phyloP scores from a whole-genome alignment of 2,797 vertebrate species.

The Sebastiscus albofasciatus region DNA sequence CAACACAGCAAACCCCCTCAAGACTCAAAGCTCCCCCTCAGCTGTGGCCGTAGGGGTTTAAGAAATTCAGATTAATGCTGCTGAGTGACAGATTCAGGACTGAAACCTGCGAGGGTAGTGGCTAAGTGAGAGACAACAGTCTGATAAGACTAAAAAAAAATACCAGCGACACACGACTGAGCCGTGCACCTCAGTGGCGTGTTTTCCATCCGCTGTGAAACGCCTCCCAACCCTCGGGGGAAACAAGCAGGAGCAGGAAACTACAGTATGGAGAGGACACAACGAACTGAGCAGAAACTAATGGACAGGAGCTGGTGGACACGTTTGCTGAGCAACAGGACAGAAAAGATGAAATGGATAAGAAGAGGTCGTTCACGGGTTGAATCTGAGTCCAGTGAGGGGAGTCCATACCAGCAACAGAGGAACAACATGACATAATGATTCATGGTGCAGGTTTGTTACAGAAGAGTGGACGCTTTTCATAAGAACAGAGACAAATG shows the following conservation, averaged over 20 bases:
- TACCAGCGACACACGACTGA: constrained; percentile 24
- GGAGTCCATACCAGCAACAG: constrained; percentile 12
- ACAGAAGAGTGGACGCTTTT: constrained; percentile 23
- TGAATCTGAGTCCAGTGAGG: constrained; percentile 11
- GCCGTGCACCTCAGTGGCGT: constrained; percentile 6
- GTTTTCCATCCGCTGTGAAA: constrained; percentile 35
- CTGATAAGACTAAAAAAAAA: constrained; percentile 51
- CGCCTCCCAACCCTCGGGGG: constrained; percentile 42
- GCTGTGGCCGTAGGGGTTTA: constrained; percentile 31
- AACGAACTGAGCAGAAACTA: constrained; percentile 8
- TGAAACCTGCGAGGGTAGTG: neutral
- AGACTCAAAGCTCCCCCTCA: constrained; percentile 14
- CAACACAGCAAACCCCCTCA: neutral
- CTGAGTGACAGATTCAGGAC: constrained; percentile 32
- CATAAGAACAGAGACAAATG: constrained; percentile 27
- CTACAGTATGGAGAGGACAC: neutral
- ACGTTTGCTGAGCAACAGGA: constrained; percentile 10
- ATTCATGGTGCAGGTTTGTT: constrained; percentile 44
- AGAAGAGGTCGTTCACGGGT: neutral
- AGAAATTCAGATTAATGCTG: constrained; percentile 32
- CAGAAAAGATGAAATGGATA: constrained; percentile 14
- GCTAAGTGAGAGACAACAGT: constrained; percentile 32
- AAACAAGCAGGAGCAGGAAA: constrained; percentile 44
- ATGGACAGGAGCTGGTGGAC: constrained; percentile 20
- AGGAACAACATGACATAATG: constrained; percentile 35